Conservation (phyloP, 2,888 invertebrate species). For the Conops quadrifasciatus region DNA sequence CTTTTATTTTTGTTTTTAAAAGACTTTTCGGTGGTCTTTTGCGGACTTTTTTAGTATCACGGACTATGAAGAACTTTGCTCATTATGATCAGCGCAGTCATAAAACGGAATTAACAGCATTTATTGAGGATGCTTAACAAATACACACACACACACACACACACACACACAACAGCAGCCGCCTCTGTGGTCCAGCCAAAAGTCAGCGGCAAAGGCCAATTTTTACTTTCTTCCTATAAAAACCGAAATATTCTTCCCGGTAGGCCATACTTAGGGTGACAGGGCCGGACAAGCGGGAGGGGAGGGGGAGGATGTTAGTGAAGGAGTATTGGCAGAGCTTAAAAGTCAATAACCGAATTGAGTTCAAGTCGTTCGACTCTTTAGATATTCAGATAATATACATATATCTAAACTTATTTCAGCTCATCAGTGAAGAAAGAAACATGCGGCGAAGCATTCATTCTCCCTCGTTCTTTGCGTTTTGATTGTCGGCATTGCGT, state of each 20-base stretch:
- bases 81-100: not conserved
- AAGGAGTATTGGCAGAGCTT: no score
- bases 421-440: no score
- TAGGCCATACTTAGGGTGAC: not conserved
- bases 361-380: no score
- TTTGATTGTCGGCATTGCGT: not conserved
- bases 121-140: not conserved
- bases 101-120: slow-evolving; percentile 3
- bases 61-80: not conserved
- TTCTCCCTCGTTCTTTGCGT: no score
- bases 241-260: not conserved
- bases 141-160: not conserved
- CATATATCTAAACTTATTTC: no score
- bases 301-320: not conserved
- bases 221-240: not conserved
- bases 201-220: not conserved
- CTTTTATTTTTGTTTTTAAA: no score
- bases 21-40: no score
- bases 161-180: not conserved
- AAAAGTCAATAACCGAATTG: no score
- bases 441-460: no score
- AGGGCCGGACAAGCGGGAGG: not conserved
- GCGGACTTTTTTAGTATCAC: no score
- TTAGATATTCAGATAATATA: no score
- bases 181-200: not conserved